Evolutionary conservation across 2,888 invertebrate species (phyloP).

Genomic region (Tipula vernalis): DNA sequence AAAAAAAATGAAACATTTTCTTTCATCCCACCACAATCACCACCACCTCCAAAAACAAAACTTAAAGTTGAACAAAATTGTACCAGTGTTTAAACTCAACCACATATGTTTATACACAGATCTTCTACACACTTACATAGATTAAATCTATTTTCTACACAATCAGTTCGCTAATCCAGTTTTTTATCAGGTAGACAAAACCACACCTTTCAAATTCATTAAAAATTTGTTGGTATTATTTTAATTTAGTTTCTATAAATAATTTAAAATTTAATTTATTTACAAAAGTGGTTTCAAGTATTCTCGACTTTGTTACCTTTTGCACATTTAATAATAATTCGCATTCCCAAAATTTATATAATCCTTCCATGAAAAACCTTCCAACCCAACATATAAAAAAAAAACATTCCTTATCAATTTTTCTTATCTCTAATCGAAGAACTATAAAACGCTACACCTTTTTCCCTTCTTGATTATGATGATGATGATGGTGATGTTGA

Average conservation of each 20-base stretch:
- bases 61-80: not conserved
- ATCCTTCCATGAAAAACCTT: not conserved
- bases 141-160: not conserved
- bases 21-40: not conserved
- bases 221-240: not conserved
- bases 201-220: not conserved
- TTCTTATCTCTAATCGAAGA: not conserved
- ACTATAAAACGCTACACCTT: not conserved
- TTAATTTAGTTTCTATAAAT: not conserved
- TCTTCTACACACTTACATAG: not conserved
- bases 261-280: not conserved
- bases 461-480: not conserved
- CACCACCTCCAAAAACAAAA: not conserved
- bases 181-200: not conserved
- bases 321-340: not conserved
- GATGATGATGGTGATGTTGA: not conserved
- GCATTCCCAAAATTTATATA: not conserved
- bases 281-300: not conserved
- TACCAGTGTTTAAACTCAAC: not conserved
- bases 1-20: not conserved
- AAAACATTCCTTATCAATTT: not conserved
- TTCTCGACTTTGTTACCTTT: not conserved
- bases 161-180: not conserved
- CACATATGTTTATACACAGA: not conserved
- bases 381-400: not conserved